Evolutionary conservation across 2,113 vertebrate species (phyloP).

Genomic region (Heterotilapia buettikoferi): DNA sequence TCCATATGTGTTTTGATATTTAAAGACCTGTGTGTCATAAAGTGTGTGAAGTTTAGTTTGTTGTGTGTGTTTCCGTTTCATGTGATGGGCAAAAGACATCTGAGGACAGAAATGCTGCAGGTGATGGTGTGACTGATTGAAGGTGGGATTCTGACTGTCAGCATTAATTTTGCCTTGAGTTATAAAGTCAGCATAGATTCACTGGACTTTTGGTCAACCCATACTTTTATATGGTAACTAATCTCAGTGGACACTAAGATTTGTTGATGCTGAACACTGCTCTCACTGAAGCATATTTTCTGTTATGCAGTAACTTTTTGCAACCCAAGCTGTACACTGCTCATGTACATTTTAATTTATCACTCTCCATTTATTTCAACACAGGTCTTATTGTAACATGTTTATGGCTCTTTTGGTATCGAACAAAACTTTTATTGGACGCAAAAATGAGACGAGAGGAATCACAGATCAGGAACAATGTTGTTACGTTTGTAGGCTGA

Average conservation of each 20-base stretch:
- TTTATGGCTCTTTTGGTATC: not conserved
- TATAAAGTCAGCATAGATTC: not conserved
- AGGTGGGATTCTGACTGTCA: conserved; percentile 34
- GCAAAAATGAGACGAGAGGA: conserved; percentile 16
- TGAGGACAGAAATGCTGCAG: conserved; percentile 32
- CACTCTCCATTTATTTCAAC: not conserved
- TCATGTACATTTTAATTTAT: not conserved
- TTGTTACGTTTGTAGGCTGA: conserved; percentile 47
- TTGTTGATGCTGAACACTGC: not conserved
- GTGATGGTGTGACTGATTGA: conserved; percentile 3
- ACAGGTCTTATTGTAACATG: not conserved
- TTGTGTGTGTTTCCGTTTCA: not conserved
- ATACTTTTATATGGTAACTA: not conserved
- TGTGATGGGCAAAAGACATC: not conserved
- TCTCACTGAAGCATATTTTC: not conserved
- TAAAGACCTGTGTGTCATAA: not conserved
- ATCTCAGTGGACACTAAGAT: not conserved
- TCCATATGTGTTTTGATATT: not conserved
- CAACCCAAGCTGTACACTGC: not conserved
- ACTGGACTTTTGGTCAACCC: not conserved
- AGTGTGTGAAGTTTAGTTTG: not conserved
- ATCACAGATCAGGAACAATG: conserved; percentile 20
- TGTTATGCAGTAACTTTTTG: not conserved
- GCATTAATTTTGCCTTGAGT: conserved; percentile 41
- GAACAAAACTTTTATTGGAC: conserved; percentile 1